Evolutionary conservation across 2,888 invertebrate species (phyloP).

Genomic region (Phyto melanocephala): DNA sequence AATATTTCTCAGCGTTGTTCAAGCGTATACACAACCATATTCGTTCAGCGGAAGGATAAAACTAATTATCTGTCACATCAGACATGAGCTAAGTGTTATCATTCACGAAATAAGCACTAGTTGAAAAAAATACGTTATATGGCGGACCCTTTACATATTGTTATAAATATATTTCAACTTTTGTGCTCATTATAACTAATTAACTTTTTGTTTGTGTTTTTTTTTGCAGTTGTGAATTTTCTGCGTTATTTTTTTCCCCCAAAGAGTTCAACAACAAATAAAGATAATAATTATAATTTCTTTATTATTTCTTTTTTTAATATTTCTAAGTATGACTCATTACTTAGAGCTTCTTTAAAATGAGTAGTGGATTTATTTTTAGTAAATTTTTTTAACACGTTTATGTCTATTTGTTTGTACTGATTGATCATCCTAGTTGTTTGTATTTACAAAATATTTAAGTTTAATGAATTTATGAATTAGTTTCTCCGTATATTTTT

Average conservation of each 20-base stretch:
- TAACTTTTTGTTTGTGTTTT: conserved; percentile 22
- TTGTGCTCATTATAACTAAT: conserved; percentile 44
- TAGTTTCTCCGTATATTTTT: too few species aligned
- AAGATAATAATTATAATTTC: conserved; percentile 23
- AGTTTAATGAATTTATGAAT: too few species aligned
- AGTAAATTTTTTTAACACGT: conserved; percentile 1
- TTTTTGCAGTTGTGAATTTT: conserved; percentile 5
- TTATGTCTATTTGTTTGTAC: not conserved
- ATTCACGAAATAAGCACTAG: too few species aligned
- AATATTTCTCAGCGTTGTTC: too few species aligned
- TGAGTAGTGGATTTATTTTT: conserved; percentile 28
- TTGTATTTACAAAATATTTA: not conserved
- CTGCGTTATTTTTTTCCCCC: not conserved
- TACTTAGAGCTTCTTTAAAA: conserved; percentile 26
- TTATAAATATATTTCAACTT: conserved; percentile 31
- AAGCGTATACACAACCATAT: too few species aligned
- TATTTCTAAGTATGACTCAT: conserved; percentile 32
- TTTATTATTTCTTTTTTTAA: not conserved
- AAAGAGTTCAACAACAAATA: not conserved
- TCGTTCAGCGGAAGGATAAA: too few species aligned
- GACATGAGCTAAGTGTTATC: too few species aligned
- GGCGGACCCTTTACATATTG: too few species aligned
- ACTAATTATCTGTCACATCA: too few species aligned
- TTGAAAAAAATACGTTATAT: too few species aligned
- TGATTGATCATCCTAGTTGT: not conserved